Conservation (phyloP, 2,888 invertebrate species). For the Spisula solida region DNA sequence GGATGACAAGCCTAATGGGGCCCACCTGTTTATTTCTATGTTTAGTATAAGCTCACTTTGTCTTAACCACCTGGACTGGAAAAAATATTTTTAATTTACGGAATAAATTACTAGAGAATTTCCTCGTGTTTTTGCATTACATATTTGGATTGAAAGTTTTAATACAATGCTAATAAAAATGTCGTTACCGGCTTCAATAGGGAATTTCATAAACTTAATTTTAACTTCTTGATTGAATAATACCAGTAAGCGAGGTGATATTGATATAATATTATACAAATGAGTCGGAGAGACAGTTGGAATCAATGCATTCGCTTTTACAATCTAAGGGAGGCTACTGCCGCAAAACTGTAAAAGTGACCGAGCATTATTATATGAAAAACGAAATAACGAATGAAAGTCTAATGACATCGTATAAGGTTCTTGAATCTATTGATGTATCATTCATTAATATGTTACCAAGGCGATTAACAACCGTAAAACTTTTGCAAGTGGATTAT, state of each 20-base stretch:
- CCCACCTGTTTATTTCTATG: slow-evolving; percentile 67
- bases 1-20: slow-evolving; percentile 59
- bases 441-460: too few relatives aligned
- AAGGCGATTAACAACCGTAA: too few relatives aligned
- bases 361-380: not conserved
- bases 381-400: not conserved
- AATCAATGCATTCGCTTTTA: not conserved
- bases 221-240: not conserved
- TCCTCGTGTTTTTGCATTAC: slow-evolving; percentile 25
- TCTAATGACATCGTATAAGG: too few relatives aligned
- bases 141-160: slow-evolving; percentile 1
- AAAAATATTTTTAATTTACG: slow-evolving; percentile 55
- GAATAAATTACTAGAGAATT: slow-evolving; percentile 35
- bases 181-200: not conserved
- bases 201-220: not conserved
- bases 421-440: too few relatives aligned
- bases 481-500: too few relatives aligned
- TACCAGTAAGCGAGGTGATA: not conserved
- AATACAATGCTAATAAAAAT: not conserved
- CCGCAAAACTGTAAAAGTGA: not conserved
- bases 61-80: slow-evolving; percentile 54
- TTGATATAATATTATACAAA: too few relatives aligned
- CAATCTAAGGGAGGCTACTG: slow-evolving; percentile 29
- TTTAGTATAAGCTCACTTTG: slow-evolving; percentile 62
- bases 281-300: not conserved